These are phyloP conservation scores for Diplazon laetatorius DNA, from an alignment of 2,888 invertebrate genomes.

Conservation along the genomic window DNA sequence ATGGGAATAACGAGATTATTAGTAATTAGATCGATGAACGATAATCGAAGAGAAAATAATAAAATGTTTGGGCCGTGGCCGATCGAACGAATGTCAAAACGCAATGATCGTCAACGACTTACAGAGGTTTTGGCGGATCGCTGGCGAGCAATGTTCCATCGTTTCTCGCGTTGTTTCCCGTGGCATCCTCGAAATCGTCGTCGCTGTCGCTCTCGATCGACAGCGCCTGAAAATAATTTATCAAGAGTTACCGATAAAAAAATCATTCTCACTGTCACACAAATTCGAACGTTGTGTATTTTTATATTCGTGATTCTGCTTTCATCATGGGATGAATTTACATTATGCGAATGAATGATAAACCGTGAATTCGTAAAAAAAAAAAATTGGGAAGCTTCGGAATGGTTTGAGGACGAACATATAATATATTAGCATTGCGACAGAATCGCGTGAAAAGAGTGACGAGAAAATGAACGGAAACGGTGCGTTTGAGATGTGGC, in stretches of 20 bases:
- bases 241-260: conserved; percentile 50
- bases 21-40: conserved; percentile 31
- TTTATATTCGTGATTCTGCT: too few species aligned
- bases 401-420: conserved; percentile 1
- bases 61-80: neutral
- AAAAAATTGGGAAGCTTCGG: conserved; percentile 42
- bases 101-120: conserved; percentile 85
- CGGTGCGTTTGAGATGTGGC: conserved; percentile 49
- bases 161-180: conserved; percentile 91
- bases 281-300: too few species aligned
- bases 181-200: conserved; percentile 92
- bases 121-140: conserved; percentile 98
- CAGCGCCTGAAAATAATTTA: conserved; percentile 72
- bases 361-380: conserved; percentile 39
- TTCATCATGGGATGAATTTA: too few species aligned
- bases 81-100: conserved; percentile 5
- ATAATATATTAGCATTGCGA: conserved; percentile 25
- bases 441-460: conserved; percentile 35
- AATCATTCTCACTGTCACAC: too few species aligned
- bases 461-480: conserved; percentile 61
- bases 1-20: conserved; percentile 62
- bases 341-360: conserved; percentile 7
- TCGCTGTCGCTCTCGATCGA: conserved; percentile 85
- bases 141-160: conserved; percentile 98
- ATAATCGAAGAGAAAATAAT: conserved; percentile 31